Conservation (phyloP, 2,113 vertebrate genomes). For the Chelonoidis abingdonii region DNA sequence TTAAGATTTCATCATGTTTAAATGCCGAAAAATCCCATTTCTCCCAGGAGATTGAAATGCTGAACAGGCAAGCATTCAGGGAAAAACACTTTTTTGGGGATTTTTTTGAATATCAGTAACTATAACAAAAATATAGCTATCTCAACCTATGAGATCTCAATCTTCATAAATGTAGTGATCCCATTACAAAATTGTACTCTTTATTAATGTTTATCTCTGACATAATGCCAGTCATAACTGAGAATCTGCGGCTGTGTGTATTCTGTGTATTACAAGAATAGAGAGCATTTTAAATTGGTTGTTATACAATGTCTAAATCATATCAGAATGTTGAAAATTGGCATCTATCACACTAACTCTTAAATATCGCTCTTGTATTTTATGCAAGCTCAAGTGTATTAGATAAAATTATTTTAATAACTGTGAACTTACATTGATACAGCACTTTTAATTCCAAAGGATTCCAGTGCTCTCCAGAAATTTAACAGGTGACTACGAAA, state of each 20-base stretch:
- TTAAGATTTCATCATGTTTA: neutral
- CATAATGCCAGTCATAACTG: neutral
- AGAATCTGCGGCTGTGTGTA: neutral
- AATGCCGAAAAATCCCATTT: neutral
- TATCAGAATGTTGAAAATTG: neutral
- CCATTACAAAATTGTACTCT: neutral
- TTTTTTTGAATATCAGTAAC: neutral
- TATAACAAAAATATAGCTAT: too few relatives aligned
- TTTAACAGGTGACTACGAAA: neutral
- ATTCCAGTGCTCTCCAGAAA: neutral
- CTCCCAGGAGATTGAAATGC: neutral
- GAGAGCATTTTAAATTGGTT: neutral
- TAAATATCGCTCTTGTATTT: neutral
- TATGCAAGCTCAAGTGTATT: neutral
- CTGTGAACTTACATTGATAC: neutral
- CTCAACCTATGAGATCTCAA: neutral
- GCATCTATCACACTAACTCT: neutral
- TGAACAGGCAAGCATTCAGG: neutral
- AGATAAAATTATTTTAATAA: neutral
- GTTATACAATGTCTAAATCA: neutral
- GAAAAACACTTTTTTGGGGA: neutral
- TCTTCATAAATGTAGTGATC: neutral
- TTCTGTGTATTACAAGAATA: neutral
- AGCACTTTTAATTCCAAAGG: neutral
- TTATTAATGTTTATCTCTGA: neutral